Base-by-base conservation (phyloP, 2,888 invertebrate genomes). In the Philereme vetulata region DNA sequence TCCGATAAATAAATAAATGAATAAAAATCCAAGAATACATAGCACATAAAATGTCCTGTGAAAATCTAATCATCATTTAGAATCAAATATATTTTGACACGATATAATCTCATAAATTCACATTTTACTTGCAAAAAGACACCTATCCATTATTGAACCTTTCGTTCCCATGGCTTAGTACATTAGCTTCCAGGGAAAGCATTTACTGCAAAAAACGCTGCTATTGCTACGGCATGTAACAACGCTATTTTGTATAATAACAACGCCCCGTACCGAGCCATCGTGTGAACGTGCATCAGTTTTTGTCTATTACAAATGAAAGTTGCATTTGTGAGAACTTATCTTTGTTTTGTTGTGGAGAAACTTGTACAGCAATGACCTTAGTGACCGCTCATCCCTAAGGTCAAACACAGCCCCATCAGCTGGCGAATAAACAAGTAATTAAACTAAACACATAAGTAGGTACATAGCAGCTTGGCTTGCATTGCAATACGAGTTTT, bases 251-350 rank as follows among this genome's bases (percentile, higher is more conserved):
- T 56, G 65, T 66, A 78, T 78, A 82, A 81, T 79, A 82, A 81
- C 77, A 75, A 77, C 65, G 73, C 72, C 75, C 72, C 71, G 68
- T 75, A 72, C 65, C 65, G 64, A 76, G 74, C 69, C 75, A 72
- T 78, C 90, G 90, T 91, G 91, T 85, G 92, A 91, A 88, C 84
- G 78, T 70, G 81, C 78, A 77, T 80, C 66, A 78, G 78, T 88
- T 91, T 90, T 90, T 90, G 82, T 80, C 82, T 77, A 80, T 71
- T 82, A 82, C 81, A 86, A 91, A 92, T 90, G 92, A 92, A 92
- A 91, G 92, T 91, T 84, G 83, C 82, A 84, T 77, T 82, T 87
- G 88, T 91, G 91, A 85, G 90, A 90, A 89, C 81, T 74, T 75
- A 80, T 81, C 76, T 77, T 77, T 78, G 54, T 77, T 78, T 50